These are phyloP conservation scores for Adelognathus sp. DNA, from an alignment of 2,888 invertebrate genomes.

Conservation along the genomic window DNA sequence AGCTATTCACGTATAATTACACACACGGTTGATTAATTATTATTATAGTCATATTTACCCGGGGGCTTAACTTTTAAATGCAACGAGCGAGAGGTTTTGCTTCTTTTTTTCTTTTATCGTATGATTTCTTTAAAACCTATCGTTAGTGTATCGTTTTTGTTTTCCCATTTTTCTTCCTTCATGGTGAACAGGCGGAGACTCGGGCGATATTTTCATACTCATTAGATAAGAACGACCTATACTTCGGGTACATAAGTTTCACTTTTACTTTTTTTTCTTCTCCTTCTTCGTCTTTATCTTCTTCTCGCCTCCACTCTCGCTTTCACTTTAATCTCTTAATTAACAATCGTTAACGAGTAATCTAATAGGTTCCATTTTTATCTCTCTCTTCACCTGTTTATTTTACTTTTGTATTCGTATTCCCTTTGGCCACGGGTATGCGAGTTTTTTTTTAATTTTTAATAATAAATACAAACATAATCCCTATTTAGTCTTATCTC, in stretches of 20 bases:
- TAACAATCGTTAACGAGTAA: slow-evolving; percentile 73
- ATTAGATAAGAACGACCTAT: slow-evolving; percentile 56
- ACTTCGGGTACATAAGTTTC: slow-evolving; percentile 56
- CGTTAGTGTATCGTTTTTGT: slow-evolving; percentile 44
- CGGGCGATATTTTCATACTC: slow-evolving; percentile 32
- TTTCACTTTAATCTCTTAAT: slow-evolving; percentile 67
- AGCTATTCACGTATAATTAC: slow-evolving; percentile 55
- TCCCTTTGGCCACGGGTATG: slow-evolving; percentile 31
- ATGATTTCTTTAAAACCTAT: slow-evolving; percentile 40
- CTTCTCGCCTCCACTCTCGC: too few relatives aligned
- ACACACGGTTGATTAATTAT: slow-evolving; percentile 61
- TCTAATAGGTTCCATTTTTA: slow-evolving; percentile 72
- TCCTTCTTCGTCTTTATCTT: too few relatives aligned
- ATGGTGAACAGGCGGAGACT: slow-evolving; percentile 41
- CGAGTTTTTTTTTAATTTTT: too few relatives aligned
- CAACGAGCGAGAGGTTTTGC: slow-evolving; percentile 60
- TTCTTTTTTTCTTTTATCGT: not conserved
- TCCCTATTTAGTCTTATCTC: slow-evolving; percentile 62
- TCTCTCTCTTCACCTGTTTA: slow-evolving; percentile 31
- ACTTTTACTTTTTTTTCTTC: slow-evolving; percentile 36
- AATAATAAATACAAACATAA: slow-evolving; percentile 60
- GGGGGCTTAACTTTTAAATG: slow-evolving; percentile 69
- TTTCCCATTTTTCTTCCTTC: slow-evolving; percentile 34
- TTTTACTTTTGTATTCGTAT: slow-evolving; percentile 33
- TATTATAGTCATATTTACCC: slow-evolving; percentile 72